These are phyloP conservation scores for Phalanger gymnotis DNA, from an alignment of 2,797 vertebrate genomes.

Conservation along the genomic window DNA sequence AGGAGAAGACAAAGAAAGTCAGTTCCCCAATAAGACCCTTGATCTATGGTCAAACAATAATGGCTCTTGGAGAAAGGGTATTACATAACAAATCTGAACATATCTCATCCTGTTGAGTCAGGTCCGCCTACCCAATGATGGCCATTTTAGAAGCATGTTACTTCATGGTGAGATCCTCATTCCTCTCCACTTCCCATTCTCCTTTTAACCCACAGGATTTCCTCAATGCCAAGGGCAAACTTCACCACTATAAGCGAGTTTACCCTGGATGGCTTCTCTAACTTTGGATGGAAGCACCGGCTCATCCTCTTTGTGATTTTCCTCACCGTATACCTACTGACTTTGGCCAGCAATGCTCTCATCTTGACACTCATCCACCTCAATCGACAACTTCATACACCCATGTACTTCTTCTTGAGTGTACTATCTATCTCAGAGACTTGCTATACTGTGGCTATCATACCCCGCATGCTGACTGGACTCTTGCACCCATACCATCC, in stretches of 20 bases:
- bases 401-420: constrained; percentile 62
- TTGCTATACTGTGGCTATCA: constrained; percentile 19
- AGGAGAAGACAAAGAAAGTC: not conserved
- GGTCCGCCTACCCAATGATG: not conserved
- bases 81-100: not conserved
- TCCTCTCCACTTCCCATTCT: not conserved
- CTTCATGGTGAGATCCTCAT: not conserved
- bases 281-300: constrained; percentile 32
- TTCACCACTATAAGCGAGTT: constrained; percentile 56
- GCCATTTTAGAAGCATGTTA: not conserved
- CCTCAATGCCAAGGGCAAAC: constrained; percentile 51
- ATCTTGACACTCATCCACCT: constrained; percentile 34
- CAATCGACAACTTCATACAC: constrained; percentile 42
- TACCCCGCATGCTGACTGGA: constrained; percentile 28
- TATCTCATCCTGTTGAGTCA: not conserved
- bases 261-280: constrained; percentile 46
- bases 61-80: not conserved
- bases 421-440: constrained; percentile 46
- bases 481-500: constrained; percentile 19
- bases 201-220: constrained; percentile 28
- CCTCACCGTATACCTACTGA: constrained; percentile 42
- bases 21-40: not conserved
- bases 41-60: not conserved
- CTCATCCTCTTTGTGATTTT: constrained; percentile 34
- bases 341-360: constrained; percentile 40